Conservation (phyloP, 2,888 invertebrate species). For the Polymixis lichenea region DNA sequence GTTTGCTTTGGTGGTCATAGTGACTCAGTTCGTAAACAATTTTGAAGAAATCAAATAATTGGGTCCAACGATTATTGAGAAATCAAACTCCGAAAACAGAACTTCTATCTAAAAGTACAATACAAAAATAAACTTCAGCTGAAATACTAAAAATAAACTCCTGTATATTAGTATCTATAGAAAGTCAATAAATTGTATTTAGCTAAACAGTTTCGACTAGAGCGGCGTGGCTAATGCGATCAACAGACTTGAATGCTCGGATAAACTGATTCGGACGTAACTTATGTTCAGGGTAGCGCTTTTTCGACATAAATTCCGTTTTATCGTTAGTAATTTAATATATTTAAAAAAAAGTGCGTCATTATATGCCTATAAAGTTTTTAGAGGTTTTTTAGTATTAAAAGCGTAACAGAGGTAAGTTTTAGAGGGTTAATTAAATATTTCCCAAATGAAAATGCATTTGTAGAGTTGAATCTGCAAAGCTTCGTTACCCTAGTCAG, state of each 20-base stretch:
- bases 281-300: background rate
- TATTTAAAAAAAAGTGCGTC: background rate
- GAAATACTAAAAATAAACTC: background rate
- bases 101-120: background rate
- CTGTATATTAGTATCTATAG: background rate
- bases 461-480: background rate
- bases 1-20: background rate
- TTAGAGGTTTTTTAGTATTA: background rate
- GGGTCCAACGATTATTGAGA: no score
- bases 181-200: slow-evolving; percentile 2
- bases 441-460: background rate
- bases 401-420: background rate
- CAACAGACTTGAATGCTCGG: slow-evolving; percentile 13
- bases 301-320: background rate
- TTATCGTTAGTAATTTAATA: background rate
- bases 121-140: background rate
- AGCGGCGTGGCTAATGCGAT: slow-evolving; percentile 4
- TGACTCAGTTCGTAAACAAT: background rate
- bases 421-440: background rate
- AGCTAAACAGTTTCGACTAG: slow-evolving; percentile 7
- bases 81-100: background rate
- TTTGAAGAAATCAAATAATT: background rate
- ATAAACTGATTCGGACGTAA: slow-evolving; percentile 13
- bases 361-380: background rate
- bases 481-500: background rate